Evolutionary conservation across 2,797 vertebrate genomes (phyloP), one percentile per base, ranked within the genome.

Genomic region (Paratrypauchen microcephalus): DNA sequence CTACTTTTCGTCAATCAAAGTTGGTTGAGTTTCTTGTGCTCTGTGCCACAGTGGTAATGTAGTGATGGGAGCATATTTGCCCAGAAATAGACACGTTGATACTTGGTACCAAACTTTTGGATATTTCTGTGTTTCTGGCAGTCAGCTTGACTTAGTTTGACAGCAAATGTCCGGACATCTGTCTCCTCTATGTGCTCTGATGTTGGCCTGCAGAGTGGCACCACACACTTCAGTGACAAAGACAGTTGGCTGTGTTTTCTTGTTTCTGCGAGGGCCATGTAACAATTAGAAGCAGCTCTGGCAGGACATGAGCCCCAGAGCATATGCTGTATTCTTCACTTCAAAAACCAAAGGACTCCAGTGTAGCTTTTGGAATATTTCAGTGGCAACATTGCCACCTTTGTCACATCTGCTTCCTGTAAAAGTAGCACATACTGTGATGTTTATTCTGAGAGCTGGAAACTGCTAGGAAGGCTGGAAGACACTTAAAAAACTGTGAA

Each of bases 151-250:
- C 90, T 92, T 88, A 91, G 85, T 91, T 93, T 88, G 88, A 92
- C 88, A 92, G 90, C 88, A 89, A 94, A 92, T 92, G 90, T 92
- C 91, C 92, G 86, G 90, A 93, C 94, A 94, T 94, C 93, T 94
- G 94, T 90, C 93, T 91, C 82, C 74, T 82, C 82, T 87, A 81
- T 70, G 26, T 76, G 87, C 87, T 91, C 88, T 89, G 88, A 89
- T 91, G 90, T 89, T 83, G 84, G 88, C 79, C 86, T 80, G 87
- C 86, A 88, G 88, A 70, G 70, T 83, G 84, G 82, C 87, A 88
- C 79, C 84, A 73, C 85, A 87, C 89, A 89, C 84, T 88, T 87
- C 89, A 90, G 87, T 91, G 91, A 94, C 93, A 94, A 94, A 94
- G 92, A 91, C 89, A 86, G 86, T 91, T 92, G 91, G 91, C 89